Evolutionary conservation across 2,797 vertebrate genomes (phyloP), one percentile per base, ranked within the genome.

Genomic region (Allobates femoralis): DNA sequence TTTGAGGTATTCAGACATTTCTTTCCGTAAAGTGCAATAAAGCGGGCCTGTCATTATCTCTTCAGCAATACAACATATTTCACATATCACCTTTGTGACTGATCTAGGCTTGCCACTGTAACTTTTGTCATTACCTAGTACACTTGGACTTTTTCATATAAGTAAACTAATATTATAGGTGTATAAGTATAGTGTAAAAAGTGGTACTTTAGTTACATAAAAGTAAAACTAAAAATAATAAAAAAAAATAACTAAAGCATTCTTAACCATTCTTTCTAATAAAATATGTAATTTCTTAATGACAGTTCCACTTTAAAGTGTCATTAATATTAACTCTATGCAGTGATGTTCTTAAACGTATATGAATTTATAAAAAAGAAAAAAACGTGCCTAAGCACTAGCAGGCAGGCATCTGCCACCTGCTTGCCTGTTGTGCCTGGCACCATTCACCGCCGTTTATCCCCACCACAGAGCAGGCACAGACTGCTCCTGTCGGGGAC

Each of bases 1-100:
- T 56, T 55, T 80, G 69, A 81, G 85, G 77, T 86, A 86, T 81
- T 75, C 18, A 16, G 10, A 78, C 26, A 32, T 30, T 85, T 79
- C 32, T 23, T 69, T 14, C 73, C 1, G 19, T 79, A 79, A 82
- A 82, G 32, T 82, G 3, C 66, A 71, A 37, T 34, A 56, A 56
- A 73, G 32, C 41, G 34, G 66, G 41, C 53, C 50, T 73, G 67
- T 2, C 67, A 41, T n/a, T 58, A 34, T 60, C 26, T 79, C 32
- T 37, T 11, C 32, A 12, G 10, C 21, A 60, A 78, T 34, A 30
- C 21, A 30, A 7, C 8, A 4, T 32, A 56, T 34, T 78, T 34
- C 15, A 23, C 51, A 58, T 21, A 21, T 34, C 15, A 23, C 51
- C 34, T 21, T 11, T 5, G 21, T 60, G 12, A n/a, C n/a, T 32